phyloP scores from a whole-genome alignment of 2,797 vertebrate species.

The Tapirus indicus region DNA sequence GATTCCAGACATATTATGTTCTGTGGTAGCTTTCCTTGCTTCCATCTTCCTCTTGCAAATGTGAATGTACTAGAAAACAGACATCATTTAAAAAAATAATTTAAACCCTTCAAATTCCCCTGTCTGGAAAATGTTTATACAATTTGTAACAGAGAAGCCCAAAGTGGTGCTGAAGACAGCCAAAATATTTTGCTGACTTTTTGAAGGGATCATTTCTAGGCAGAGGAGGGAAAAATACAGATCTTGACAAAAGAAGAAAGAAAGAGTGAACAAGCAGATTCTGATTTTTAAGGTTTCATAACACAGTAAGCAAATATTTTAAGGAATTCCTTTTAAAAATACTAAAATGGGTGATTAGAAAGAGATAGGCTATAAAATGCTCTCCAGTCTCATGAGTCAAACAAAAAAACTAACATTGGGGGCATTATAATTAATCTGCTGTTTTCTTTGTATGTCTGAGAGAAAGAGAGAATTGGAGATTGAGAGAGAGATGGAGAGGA shows the following conservation, averaged over 20 bases:
- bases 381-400: background rate
- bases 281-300: conserved; percentile 54
- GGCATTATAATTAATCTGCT: background rate
- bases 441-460: background rate
- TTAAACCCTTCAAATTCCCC: conserved; percentile 80
- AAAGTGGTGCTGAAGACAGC: conserved; percentile 82
- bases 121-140: conserved; percentile 84
- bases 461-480: background rate
- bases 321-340: conserved; percentile 27
- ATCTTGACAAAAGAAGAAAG: conserved; percentile 61
- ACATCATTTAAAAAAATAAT: conserved; percentile 82
- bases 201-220: conserved; percentile 80
- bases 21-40: conserved; percentile 73
- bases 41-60: conserved; percentile 81
- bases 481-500: background rate
- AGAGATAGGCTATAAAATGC: background rate
- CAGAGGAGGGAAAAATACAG: background rate
- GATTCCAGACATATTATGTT: conserved; percentile 84
- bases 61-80: conserved; percentile 77
- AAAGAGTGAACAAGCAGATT: conserved; percentile 55
- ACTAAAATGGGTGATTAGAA: background rate
- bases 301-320: conserved; percentile 45
- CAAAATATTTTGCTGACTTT: conserved; percentile 85
- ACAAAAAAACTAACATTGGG: background rate
- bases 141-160: conserved; percentile 82